phyloP scores from a whole-genome alignment of 1,140 invertebrate species.

The Cotesia glomerata region DNA sequence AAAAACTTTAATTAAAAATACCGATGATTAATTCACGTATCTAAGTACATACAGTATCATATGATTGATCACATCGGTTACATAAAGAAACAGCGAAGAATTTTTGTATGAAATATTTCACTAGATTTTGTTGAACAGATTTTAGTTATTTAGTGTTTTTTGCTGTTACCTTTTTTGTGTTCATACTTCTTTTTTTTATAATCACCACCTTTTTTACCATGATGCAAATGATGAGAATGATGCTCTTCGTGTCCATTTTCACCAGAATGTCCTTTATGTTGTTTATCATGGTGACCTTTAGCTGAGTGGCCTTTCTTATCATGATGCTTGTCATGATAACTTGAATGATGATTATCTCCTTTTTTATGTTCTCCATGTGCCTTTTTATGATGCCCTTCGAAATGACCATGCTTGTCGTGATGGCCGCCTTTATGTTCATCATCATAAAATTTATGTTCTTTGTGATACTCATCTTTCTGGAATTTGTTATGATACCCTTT shows the following conservation, averaged over 20 bases:
- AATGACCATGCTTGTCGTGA: constrained; percentile 49
- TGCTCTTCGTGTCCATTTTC: constrained; percentile 71
- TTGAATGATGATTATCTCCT: constrained; percentile 59
- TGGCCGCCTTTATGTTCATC: constrained; percentile 61
- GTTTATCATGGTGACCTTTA: constrained; percentile 59
- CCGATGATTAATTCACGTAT: too few species aligned
- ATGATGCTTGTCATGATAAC: constrained; percentile 52
- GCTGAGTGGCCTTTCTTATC: constrained; percentile 68
- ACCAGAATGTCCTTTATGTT: constrained; percentile 69
- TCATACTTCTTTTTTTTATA: constrained; percentile 70
- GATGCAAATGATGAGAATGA: constrained; percentile 70
- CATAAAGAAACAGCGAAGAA: too few species aligned
- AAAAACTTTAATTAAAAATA: too few species aligned
- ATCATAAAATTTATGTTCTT: constrained; percentile 71
- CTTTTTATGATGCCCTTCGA: constrained; percentile 59
- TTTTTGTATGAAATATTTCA: too few species aligned
- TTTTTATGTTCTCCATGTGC: constrained; percentile 58
- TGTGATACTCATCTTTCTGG: constrained; percentile 72
- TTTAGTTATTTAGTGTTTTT: not conserved
- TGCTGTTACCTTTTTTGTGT: constrained; percentile 56
- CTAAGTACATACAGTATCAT: too few species aligned
- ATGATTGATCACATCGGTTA: too few species aligned
- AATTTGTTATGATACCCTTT: constrained; percentile 73
- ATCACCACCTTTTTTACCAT: constrained; percentile 72
- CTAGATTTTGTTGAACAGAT: too few species aligned